Base-by-base conservation (phyloP, 2,797 vertebrate genomes). In the Taenioides sp. region DNA sequence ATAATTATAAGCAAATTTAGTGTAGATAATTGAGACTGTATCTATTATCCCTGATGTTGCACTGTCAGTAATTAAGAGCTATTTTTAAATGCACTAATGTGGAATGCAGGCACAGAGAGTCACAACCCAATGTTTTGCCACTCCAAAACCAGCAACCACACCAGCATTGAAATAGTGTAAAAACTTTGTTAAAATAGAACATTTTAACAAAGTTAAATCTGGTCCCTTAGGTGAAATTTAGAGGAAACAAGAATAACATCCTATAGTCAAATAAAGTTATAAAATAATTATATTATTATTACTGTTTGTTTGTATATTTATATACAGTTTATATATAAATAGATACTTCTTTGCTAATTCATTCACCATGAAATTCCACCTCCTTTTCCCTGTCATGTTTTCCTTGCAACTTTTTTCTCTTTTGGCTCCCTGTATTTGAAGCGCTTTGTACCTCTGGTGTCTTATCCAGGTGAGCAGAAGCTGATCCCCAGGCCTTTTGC, bases 1-100 rank as follows among this genome's bases (percentile, higher is more conserved):
- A 85, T 92, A 92, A 93, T 93, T 91, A 92, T 92, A 89, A 91
- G 84, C 85, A 82, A 85, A 89, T 91, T 90, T 89, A 84, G 84
- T 91, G 88, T 75, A 83, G 81, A 84, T 89, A 91, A 90, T 89
- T 91, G 83, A 84, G 85, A 84, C 88, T 84, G 82, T 87, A 85
- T 89, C 81, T 91, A 86, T 89, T 89, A 80, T 57, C 75, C 69
- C 73, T 80, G 79, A 87, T 85, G 85, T 80, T 75, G 59, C 75
- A 20, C 72, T 74, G 76, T 80, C 75, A 73, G 79, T 91, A 87
- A 89, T 86, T 90, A 81, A 83, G 73, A 80, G 82, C 37, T 65
- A 40, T 81, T 91, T 91, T 86, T 82, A 88, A 87, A 85, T 91
- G 78, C 81, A 43, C 20, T 63, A 14, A 40, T 43, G 20, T 43